These are phyloP conservation scores for Galbula dea DNA, from an alignment of 2,113 vertebrate genomes.

Conservation along the genomic window DNA sequence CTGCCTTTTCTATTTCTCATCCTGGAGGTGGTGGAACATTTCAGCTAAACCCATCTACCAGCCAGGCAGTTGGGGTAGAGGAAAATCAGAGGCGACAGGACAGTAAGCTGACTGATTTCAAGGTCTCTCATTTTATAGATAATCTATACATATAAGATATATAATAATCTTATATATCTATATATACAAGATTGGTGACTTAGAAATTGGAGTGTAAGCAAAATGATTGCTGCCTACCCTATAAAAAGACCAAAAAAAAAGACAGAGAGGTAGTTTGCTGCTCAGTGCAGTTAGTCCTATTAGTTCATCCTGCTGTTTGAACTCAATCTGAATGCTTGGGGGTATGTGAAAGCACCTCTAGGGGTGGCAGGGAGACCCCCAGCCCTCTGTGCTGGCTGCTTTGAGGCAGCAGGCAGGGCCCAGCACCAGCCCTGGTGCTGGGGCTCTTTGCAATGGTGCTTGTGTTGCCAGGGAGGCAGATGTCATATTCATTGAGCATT, in stretches of 20 bases:
- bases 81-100: neutral
- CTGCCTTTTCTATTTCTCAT: neutral
- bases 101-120: neutral
- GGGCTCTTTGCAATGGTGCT: too few relatives aligned
- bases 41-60: neutral
- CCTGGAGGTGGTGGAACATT: neutral
- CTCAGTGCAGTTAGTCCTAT: neutral
- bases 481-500: neutral
- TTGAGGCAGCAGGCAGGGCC: neutral
- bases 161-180: too few relatives aligned
- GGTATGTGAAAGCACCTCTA: too few relatives aligned
- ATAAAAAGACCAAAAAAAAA: neutral
- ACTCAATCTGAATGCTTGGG: neutral
- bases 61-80: neutral
- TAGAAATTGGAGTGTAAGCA: neutral
- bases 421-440: fast-evolving
- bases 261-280: neutral
- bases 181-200: neutral
- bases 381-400: fast-evolving
- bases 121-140: neutral
- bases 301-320: neutral
- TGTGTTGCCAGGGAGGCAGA: too few relatives aligned
- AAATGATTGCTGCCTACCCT: neutral
- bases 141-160: too few relatives aligned
- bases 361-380: neutral